Evolutionary conservation across 2,888 invertebrate genomes (phyloP), one percentile per base, ranked within the genome.

Genomic region (Branchinecta sandiegonensis): DNA sequence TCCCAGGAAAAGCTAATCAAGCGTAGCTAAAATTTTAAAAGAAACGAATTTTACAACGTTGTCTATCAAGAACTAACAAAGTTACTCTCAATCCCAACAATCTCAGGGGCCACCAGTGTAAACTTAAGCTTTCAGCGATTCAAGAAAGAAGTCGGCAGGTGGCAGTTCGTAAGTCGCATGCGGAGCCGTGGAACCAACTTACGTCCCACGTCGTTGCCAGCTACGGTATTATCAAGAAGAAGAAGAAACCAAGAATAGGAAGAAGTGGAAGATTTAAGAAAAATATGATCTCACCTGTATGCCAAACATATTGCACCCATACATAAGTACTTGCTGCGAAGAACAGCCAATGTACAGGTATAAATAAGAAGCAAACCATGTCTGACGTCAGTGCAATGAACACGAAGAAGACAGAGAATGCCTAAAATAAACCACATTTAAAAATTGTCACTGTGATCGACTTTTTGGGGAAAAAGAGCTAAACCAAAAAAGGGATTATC

Each of bases 241-340:
- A 23, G 3, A 23, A 23, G 3, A 23, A 23, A 23, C n/a, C n/a
- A n/a, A n/a, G n/a, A n/a, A n/a, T n/a, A n/a, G n/a, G 23, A 23
- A 23, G 1, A 37, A 37, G 37, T 3, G 5, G 37, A 37, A 37
- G 37, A 37, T 37, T 37, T 13, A 13, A 48, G 13, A 13, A 23
- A 23, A 9, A 7, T 47, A 65, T 14, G 17, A 69, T 73, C 73
- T 81, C 78, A 89, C 94, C 94, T 84, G 94, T 92, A 80, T 93
- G 92, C 94, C 94, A 96, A 73, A 95, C 91, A 79, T 93, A 94
- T 80, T 96, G 95, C 77, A 96, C 91, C 95, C 95, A 97, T 72
- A 97, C 95, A 80, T 96, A 97, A 76, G 95, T 95, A 81, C 94
- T 94, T 76, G 96, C 96, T 72, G 92, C 90, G 79, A 97, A 95